Evolutionary conservation across 2,797 vertebrate species (phyloP).

Genomic region (Scleropages formosus): DNA sequence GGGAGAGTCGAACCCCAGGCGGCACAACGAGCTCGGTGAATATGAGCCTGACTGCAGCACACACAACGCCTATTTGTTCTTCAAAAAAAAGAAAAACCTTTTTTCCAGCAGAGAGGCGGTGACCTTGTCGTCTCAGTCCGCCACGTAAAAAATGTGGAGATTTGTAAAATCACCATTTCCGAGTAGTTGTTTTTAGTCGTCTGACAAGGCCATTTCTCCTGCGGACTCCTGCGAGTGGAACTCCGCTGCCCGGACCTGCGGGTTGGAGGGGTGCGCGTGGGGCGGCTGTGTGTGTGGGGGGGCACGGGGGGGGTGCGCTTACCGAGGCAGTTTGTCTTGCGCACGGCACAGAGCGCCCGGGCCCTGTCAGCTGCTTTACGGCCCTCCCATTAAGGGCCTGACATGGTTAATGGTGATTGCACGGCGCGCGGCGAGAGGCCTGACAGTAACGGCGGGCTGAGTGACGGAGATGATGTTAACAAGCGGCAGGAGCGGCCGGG

Average conservation of each 20-base stretch:
- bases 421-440: constrained; percentile 65
- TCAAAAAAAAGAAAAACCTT: neutral
- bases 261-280: neutral
- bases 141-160: constrained; percentile 12
- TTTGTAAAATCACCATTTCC: constrained; percentile 21
- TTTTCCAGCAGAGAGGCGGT: neutral
- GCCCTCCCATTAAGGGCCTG: constrained; percentile 73
- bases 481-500: constrained; percentile 72
- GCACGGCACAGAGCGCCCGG: constrained; percentile 56
- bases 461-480: constrained; percentile 82
- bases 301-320: neutral
- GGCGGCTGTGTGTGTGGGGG: constrained; percentile 30
- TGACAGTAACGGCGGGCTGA: constrained; percentile 73
- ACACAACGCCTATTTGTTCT: neutral
- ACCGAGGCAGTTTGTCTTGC: constrained; percentile 61
- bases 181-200: constrained; percentile 16
- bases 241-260: neutral
- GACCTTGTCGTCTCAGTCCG: constrained; percentile 7
- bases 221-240: neutral
- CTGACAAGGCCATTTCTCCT: constrained; percentile 20
- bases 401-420: constrained; percentile 77
- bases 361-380: constrained; percentile 67
- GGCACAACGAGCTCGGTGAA: neutral
- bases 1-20: too few species aligned
- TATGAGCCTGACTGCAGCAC: neutral